Conservation (phyloP, 1,140 invertebrate species). For the Amphibalanus amphitrite region DNA sequence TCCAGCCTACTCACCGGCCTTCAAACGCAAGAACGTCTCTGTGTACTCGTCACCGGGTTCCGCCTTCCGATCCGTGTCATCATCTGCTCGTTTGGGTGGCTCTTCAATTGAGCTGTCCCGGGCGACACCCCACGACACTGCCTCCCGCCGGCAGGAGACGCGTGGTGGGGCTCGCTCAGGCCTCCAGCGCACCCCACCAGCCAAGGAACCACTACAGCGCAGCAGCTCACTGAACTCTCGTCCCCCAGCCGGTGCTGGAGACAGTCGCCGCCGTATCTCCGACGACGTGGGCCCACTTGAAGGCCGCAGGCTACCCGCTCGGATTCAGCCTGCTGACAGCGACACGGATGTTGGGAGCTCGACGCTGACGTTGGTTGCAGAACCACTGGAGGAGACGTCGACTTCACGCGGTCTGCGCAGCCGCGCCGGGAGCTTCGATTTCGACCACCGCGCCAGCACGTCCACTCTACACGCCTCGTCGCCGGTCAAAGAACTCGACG, state of each 20-base stretch:
- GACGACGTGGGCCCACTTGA: background rate
- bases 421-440: background rate
- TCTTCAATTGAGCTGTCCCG: background rate
- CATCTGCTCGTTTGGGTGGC: background rate
- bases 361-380: background rate
- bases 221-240: background rate
- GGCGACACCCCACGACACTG: background rate
- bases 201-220: background rate
- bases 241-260: background rate
- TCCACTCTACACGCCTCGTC: background rate
- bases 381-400: background rate
- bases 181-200: too few relatives aligned
- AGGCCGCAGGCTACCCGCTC: background rate
- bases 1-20: conserved; percentile 56
- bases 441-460: background rate
- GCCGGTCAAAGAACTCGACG: background rate
- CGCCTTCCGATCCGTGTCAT: background rate
- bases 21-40: conserved; percentile 53
- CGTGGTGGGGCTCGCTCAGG: too few relatives aligned
- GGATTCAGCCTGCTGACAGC: background rate
- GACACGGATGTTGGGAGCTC: background rate
- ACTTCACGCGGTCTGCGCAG: background rate
- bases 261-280: background rate
- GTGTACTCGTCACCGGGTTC: conserved; percentile 33
- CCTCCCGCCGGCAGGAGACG: too few relatives aligned